Evolutionary conservation across 2,797 vertebrate species (phyloP).

Genomic region (Lagodon rhomboides): DNA sequence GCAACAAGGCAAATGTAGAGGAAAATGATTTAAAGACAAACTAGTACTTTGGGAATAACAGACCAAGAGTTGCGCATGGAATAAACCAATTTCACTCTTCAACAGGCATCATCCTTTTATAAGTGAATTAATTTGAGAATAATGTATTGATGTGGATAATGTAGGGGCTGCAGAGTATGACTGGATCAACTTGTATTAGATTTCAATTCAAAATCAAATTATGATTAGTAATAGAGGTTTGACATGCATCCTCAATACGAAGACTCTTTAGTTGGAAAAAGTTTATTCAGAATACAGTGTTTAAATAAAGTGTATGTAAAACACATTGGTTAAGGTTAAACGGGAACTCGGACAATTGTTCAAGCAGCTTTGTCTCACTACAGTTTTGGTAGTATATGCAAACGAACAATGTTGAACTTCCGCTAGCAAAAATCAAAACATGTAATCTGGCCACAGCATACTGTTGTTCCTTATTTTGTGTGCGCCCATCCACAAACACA

Average conservation of each 20-base stretch:
- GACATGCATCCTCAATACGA: background rate
- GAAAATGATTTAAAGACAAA: background rate
- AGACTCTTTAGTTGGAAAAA: background rate
- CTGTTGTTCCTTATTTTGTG: no score
- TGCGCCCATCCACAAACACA: no score
- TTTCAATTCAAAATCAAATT: background rate
- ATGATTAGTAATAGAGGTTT: background rate
- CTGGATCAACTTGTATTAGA: background rate
- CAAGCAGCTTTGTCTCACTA: no score
- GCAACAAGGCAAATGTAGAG: background rate
- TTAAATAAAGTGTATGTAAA: background rate
- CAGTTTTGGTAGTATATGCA: no score
- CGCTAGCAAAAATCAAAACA: no score
- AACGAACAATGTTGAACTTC: no score
- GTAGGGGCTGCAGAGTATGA: background rate
- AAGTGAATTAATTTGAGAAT: slow-evolving; percentile 7
- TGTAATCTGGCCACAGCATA: no score
- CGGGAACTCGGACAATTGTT: no score
- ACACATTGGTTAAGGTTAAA: background rate
- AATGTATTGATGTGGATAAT: slow-evolving; percentile 18
- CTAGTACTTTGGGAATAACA: background rate
- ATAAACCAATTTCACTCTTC: slow-evolving; percentile 28
- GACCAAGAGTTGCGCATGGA: background rate
- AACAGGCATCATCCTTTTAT: slow-evolving; percentile 13
- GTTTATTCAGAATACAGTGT: background rate